A percentile compares a stretch with the other conserved stretches of the same genome.
Conservation (phyloP, 2,797 vertebrate genomes). For the Hemitrygon akajei region DNA sequence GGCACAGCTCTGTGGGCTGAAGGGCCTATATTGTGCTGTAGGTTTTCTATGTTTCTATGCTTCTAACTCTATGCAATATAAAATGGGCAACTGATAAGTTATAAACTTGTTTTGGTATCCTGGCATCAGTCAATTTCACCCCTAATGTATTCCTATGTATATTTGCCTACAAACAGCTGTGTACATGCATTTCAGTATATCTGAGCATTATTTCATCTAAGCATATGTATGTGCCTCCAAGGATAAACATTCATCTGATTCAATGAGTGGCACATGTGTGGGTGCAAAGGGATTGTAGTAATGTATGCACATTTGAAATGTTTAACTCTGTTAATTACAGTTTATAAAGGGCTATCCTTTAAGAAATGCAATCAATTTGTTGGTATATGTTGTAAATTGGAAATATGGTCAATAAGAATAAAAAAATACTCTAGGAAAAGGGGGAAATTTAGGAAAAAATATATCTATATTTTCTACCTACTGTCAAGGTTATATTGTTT, state of each 20-base stretch:
- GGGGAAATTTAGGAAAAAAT: neutral
- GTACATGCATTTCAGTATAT: neutral
- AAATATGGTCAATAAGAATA: neutral
- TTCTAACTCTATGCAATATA: no score
- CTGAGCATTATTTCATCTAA: neutral
- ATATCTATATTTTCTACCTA: neutral
- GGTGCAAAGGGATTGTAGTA: neutral
- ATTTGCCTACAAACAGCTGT: neutral
- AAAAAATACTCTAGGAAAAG: no score
- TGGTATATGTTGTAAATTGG: neutral
- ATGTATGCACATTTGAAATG: neutral
- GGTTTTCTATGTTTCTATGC: no score
- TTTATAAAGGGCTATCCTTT: neutral
- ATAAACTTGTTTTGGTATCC: neutral
- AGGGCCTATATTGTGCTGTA: no score
- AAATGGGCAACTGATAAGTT: neutral
- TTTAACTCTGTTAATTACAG: neutral
- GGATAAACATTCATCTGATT: neutral
- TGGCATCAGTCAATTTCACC: neutral
- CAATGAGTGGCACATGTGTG: neutral
- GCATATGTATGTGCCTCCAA: neutral
- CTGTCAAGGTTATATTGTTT: neutral
- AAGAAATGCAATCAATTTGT: neutral
- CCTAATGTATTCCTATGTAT: neutral
- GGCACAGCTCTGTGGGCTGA: no score